Conservation (phyloP, 2,113 vertebrate species). For the Silurus meridionalis region DNA sequence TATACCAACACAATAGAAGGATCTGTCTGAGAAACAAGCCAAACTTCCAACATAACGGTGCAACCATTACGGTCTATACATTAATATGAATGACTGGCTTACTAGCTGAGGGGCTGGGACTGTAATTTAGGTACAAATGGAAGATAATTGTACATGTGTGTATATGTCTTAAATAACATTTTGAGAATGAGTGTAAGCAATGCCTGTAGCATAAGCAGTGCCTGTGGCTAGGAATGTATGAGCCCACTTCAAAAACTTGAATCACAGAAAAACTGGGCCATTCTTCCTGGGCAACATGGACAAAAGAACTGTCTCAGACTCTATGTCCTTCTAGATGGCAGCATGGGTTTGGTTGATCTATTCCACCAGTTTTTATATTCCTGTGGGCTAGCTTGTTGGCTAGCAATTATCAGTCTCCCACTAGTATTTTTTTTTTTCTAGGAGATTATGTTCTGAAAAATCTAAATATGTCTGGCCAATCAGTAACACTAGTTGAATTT, state of each 20-base stretch:
- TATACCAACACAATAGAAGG: not conserved
- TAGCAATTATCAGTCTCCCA: not conserved
- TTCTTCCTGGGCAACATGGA: not conserved
- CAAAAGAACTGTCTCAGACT: not conserved
- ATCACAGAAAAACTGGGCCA: not conserved
- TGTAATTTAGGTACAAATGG: not conserved
- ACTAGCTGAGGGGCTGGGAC: not conserved
- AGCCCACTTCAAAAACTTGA: not conserved
- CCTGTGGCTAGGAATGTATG: not conserved
- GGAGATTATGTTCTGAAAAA: not conserved
- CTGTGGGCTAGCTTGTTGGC: not conserved
- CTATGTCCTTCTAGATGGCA: not conserved
- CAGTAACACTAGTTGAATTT: not conserved
- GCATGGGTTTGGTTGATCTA: not conserved
- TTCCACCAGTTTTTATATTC: not conserved
- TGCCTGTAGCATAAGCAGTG: not conserved
- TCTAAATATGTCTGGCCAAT: not conserved
- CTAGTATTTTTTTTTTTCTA: not conserved
- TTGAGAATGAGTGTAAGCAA: too few species aligned
- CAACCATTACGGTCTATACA: not conserved
- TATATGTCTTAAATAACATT: not conserved
- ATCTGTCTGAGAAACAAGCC: not conserved
- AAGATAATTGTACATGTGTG: not conserved
- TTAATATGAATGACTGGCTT: not conserved
- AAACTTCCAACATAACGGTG: not conserved